Conservation (phyloP, 2,797 vertebrate species). For the Mormyrops boulengeri region DNA sequence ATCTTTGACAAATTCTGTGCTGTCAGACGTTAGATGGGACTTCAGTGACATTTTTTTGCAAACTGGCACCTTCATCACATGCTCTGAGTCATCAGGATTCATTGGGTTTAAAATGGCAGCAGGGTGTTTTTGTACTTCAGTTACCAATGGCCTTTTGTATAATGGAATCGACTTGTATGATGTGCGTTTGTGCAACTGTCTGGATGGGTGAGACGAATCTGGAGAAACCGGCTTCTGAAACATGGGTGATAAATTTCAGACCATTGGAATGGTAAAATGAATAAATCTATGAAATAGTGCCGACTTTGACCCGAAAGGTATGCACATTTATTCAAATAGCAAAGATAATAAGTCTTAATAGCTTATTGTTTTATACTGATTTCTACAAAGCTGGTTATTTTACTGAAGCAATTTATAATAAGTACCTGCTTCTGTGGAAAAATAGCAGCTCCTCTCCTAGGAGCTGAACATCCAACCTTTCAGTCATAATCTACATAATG, state of each 20-base stretch:
- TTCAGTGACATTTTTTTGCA: slow-evolving; percentile 9
- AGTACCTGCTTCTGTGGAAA: background rate
- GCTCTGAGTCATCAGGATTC: background rate
- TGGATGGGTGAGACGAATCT: background rate
- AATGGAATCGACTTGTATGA: background rate
- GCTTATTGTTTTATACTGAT: background rate
- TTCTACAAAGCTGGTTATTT: background rate
- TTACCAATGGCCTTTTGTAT: background rate
- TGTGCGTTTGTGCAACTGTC: background rate
- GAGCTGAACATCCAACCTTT: background rate
- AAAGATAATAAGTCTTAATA: background rate
- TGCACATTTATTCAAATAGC: background rate
- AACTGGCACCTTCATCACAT: slow-evolving; percentile 23
- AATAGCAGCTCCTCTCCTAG: slow-evolving; percentile 3
- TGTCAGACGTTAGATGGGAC: slow-evolving; percentile 43
- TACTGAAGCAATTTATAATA: background rate
- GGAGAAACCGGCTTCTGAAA: background rate
- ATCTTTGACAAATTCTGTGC: slow-evolving; percentile 47
- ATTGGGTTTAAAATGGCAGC: background rate
- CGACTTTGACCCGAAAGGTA: background rate
- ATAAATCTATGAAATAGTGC: background rate
- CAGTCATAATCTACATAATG: slow-evolving; percentile 2
- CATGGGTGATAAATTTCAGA: background rate
- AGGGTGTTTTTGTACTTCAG: background rate
- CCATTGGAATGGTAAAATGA: background rate